Percentiles rank a stretch among this genome's conserved stretches.
These are phyloP conservation scores for Brevipalpus yothersi DNA, from an alignment of 1,140 invertebrate genomes.

Conservation along the genomic window DNA sequence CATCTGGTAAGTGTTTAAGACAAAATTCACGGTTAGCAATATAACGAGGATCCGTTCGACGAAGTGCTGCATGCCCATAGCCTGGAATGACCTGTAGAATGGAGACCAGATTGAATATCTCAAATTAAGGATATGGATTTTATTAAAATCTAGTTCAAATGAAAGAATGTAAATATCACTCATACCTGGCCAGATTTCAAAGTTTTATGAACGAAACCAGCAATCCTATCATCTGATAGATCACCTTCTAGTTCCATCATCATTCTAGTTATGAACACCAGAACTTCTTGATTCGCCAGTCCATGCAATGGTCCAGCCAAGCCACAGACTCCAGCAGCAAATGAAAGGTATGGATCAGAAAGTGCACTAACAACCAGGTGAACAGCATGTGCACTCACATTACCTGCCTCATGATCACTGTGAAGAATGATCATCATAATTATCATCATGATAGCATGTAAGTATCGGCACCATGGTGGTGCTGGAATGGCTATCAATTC, in stretches of 20 bases:
- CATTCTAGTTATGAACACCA: constrained; percentile 23
- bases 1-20: constrained; percentile 29
- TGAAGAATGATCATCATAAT: constrained; percentile 8
- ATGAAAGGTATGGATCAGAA: constrained; percentile 32
- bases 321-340: constrained; percentile 31
- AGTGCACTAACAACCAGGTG: constrained; percentile 33
- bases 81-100: constrained; percentile 31
- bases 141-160: too few species aligned
- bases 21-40: constrained; percentile 32
- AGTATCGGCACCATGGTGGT: not conserved
- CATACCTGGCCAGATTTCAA: constrained; percentile 29
- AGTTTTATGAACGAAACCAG: constrained; percentile 31
- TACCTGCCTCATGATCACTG: constrained; percentile 32
- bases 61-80: constrained; percentile 33
- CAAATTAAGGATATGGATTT: not conserved
- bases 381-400: constrained; percentile 32
- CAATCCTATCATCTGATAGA: constrained; percentile 26
- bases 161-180: too few species aligned
- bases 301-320: constrained; percentile 33
- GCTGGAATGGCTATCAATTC: not conserved
- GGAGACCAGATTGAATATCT: too few species aligned
- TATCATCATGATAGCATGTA: not conserved
- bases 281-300: constrained; percentile 30
- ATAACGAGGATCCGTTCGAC: constrained; percentile 33
- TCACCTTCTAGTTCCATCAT: constrained; percentile 22